Evolutionary conservation across 2,888 invertebrate genomes (phyloP).

Genomic region (Ophion obscuratus): DNA sequence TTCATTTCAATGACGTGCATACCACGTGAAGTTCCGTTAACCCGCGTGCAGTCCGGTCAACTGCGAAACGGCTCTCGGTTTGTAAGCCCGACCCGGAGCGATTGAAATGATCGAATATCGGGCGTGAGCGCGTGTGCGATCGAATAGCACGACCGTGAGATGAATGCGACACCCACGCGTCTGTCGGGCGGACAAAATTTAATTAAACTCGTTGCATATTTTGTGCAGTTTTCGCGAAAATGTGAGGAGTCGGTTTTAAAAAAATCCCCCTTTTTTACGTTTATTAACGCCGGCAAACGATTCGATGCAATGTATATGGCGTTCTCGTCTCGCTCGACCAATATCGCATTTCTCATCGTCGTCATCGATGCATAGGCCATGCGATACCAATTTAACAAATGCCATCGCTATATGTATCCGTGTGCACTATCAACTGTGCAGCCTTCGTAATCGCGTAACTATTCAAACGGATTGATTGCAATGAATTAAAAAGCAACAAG

Average conservation of each 20-base stretch:
- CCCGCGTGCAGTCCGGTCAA: neutral
- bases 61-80: neutral
- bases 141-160: neutral
- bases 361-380: neutral
- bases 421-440: neutral
- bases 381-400: neutral
- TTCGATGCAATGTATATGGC: neutral
- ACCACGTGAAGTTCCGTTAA: neutral
- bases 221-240: neutral
- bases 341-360: neutral
- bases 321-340: neutral
- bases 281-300: neutral
- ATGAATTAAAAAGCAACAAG: constrained; percentile 34
- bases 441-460: constrained; percentile 35
- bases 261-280: neutral
- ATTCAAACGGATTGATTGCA: constrained; percentile 18
- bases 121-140: neutral
- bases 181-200: neutral
- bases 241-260: neutral
- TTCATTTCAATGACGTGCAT: neutral
- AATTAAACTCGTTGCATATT: constrained; percentile 12
- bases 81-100: neutral
- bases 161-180: neutral
- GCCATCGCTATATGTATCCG: too few species aligned
- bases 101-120: neutral